Conservation (phyloP, 30 jellyfish, hydroid and myxozoan genomes). For the Rhopilema esculentum region DNA sequence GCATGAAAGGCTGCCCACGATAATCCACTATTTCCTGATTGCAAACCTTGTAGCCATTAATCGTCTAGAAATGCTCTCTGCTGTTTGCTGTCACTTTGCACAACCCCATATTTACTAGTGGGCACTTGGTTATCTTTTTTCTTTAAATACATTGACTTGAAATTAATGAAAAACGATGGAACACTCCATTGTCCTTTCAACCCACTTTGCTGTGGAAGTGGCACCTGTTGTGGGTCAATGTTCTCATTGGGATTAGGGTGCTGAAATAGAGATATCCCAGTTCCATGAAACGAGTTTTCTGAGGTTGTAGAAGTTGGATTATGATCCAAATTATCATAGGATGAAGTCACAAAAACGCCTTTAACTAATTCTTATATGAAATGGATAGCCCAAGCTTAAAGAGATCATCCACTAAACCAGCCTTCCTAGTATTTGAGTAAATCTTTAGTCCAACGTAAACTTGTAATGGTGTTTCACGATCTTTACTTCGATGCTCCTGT, state of each 20-base stretch:
- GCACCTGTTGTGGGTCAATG: not conserved
- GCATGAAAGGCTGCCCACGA: not conserved
- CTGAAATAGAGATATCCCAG: slow-evolving; percentile 62
- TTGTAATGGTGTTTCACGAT: slow-evolving; percentile 50
- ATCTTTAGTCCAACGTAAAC: slow-evolving; percentile 46
- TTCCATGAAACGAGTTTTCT: slow-evolving; percentile 64
- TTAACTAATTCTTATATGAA: slow-evolving; percentile 33
- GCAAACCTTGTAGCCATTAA: not conserved
- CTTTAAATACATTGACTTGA: not conserved
- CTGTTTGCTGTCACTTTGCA: not conserved
- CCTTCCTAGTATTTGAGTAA: slow-evolving; percentile 25
- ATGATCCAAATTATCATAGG: slow-evolving; percentile 57
- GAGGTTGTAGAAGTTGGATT: slow-evolving; percentile 47
- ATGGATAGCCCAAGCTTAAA: slow-evolving; percentile 52
- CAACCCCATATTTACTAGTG: not conserved
- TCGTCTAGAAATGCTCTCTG: not conserved
- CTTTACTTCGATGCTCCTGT: slow-evolving; percentile 40
- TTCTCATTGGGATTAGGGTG: slow-evolving; percentile 49
- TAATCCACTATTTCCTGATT: not conserved
- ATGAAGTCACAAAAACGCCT: slow-evolving; percentile 46
- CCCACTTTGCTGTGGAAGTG: not conserved
- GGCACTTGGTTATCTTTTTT: not conserved
- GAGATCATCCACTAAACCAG: slow-evolving; percentile 41
- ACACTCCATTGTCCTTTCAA: not conserved
- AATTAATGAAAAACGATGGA: not conserved